phyloP scores from a whole-genome alignment of 1,140 invertebrate genomes.

The Caerostris extrusa region DNA sequence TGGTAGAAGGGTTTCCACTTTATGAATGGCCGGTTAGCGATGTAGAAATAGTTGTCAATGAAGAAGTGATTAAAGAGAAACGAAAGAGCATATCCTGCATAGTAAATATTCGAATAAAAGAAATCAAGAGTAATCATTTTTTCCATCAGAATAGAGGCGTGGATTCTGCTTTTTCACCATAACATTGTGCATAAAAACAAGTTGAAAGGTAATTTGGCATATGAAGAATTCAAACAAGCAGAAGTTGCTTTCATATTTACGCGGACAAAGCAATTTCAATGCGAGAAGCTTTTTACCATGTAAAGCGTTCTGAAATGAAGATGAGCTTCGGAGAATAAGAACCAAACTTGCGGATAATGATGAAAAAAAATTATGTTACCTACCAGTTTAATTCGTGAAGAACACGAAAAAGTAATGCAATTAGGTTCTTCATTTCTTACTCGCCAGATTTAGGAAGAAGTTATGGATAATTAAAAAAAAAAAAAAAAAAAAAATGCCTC shows the following conservation, averaged over 20 bases:
- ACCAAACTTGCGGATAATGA: constrained; percentile 39
- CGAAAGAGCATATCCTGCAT: neutral
- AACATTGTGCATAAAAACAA: constrained; percentile 39
- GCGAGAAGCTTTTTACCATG: constrained; percentile 55
- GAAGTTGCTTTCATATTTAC: constrained; percentile 14
- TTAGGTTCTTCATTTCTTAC: constrained; percentile 3
- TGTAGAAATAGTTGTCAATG: constrained; percentile 21
- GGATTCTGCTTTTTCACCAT: constrained; percentile 50
- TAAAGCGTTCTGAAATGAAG: constrained; percentile 29
- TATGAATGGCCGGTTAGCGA: constrained; percentile 60
- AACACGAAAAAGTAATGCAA: constrained; percentile 23
- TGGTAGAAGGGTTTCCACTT: constrained; percentile 21
- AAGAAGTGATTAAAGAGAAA: constrained; percentile 38
- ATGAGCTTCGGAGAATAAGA: constrained; percentile 24
- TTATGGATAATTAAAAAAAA: constrained; percentile 45
- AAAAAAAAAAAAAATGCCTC: no score
- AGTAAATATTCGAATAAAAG: constrained; percentile 18
- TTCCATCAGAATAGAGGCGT: constrained; percentile 49
- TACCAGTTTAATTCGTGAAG: neutral
- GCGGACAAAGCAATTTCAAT: constrained; percentile 11
- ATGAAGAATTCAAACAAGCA: constrained; percentile 46
- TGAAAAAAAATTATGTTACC: constrained; percentile 51
- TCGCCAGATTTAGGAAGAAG: constrained; percentile 27
- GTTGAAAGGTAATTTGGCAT: constrained; percentile 23
- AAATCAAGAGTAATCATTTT: constrained; percentile 7